Conservation (phyloP, 23 tunicate species). For the Diplosoma virens region DNA sequence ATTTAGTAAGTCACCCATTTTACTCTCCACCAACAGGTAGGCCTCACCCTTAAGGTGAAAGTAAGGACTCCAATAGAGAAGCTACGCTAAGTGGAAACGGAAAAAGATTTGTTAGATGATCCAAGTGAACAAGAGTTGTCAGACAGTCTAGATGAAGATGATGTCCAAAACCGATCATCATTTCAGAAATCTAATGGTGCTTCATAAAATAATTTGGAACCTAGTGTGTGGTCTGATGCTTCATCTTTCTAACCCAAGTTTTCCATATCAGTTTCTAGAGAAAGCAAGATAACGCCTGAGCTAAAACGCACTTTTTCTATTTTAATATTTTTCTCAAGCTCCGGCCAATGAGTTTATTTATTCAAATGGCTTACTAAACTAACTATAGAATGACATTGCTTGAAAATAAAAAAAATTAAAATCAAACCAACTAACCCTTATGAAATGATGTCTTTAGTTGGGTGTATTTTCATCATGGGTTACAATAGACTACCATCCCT, state of each 20-base stretch:
- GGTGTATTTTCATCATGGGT: conserved; percentile 13
- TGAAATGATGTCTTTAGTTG: conserved; percentile 29
- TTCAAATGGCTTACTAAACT: conserved; percentile 13
- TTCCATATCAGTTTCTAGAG: conserved; percentile 14
- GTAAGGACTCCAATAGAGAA: not conserved
- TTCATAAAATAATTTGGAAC: not conserved
- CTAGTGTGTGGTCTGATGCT: conserved; percentile 32
- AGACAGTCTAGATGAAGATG: not conserved
- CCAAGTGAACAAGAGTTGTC: not conserved
- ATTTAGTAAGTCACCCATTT: conserved; percentile 12
- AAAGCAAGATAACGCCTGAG: conserved; percentile 17
- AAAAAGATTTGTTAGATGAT: not conserved
- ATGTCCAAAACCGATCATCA: not conserved
- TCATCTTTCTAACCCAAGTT: conserved; percentile 16
- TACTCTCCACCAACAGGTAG: conserved; percentile 4
- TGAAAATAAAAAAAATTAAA: conserved; percentile 7
- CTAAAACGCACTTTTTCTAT: conserved; percentile 19
- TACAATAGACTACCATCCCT: conserved; percentile 25
- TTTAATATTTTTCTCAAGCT: conserved; percentile 23
- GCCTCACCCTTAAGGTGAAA: not conserved
- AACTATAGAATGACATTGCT: conserved; percentile 15
- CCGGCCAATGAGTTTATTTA: conserved; percentile 32
- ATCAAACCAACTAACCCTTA: conserved; percentile 18
- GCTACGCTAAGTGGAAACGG: not conserved
- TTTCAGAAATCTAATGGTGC: not conserved